Evolutionary conservation across 2,888 invertebrate species (phyloP).

Genomic region (Pachycephus smyrnensis): DNA sequence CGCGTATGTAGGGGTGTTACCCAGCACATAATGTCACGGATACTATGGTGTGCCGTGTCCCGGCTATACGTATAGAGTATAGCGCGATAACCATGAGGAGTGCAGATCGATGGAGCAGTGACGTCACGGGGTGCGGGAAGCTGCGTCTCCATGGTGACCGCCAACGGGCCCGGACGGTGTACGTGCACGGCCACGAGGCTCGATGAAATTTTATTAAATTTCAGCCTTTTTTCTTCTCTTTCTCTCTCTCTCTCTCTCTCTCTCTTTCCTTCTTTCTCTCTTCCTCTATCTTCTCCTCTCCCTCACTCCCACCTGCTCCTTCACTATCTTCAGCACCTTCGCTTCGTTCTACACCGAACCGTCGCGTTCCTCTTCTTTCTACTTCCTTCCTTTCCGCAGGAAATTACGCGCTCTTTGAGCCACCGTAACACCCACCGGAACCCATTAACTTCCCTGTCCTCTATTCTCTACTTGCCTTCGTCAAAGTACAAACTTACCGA

Average conservation of each 20-base stretch:
- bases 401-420: background rate
- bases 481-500: background rate
- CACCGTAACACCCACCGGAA: background rate
- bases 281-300: background rate
- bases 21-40: slow-evolving; percentile 29
- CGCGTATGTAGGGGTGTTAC: slow-evolving; percentile 14
- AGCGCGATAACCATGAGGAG: slow-evolving; percentile 47
- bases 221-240: slow-evolving; percentile 39
- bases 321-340: background rate
- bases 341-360: background rate
- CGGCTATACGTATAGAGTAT: slow-evolving; percentile 27
- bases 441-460: background rate
- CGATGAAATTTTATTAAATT: slow-evolving; percentile 65
- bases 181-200: slow-evolving; percentile 20
- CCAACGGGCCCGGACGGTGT: slow-evolving; percentile 62
- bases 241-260: slow-evolving; percentile 5
- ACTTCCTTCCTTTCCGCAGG: background rate
- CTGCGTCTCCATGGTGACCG: slow-evolving; percentile 67
- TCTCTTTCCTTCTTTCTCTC: background rate
- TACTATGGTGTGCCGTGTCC: slow-evolving; percentile 24
- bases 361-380: background rate
- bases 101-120: slow-evolving; percentile 66
- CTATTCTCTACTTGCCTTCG: background rate
- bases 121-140: slow-evolving; percentile 65
- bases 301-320: background rate